Evolutionary conservation across 2,888 invertebrate genomes (phyloP), one percentile per base, ranked within the genome.

Genomic region (Eutolmus rufibarbis): DNA sequence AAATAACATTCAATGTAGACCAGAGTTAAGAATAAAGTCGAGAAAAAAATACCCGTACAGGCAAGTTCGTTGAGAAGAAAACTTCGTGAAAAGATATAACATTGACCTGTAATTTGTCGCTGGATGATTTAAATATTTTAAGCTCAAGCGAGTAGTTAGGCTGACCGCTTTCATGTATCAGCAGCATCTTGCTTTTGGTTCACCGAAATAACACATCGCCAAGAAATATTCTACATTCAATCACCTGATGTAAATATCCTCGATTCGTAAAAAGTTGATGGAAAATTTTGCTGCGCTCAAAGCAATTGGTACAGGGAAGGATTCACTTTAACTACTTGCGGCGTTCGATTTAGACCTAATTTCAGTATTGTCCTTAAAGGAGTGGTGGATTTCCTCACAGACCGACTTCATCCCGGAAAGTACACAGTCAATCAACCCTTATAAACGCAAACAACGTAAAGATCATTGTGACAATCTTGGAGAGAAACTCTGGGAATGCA

Each of bases 141-240:
- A 66, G 66, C 66, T 23, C 7, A 28, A 66, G 12, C 51, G 43
- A 46, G 28, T 74, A 31, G 43, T 74, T 74, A 40, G 9, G 31
- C 37, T 28, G 82, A 82, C 57, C 28, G 46, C 43, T 43, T 51
- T 19, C 34, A 2, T 46, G 46, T 74, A 74, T 74, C 85, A 85
- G 23, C 85, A 85, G 85, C 85, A 85, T 85, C 85, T 85, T 74
- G 74, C 28, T 85, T 74, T 74, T 28, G 28, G 40, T 19, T 28
- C 74, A 85, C 85, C 85, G 51, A 85, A 85, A 85, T 40, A 37
- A 37, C 34, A 31, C 78, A 40, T 23, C 81, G 51, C 40, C 12
- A 28, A 40, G 19, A 56, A 43, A 85, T 37, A 56, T 46, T 31
- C 5, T 19, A 37, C 56, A 31, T 23, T 31, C 57, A 31, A 28